Evolutionary conservation across 2,888 invertebrate genomes (phyloP), one percentile per base, ranked within the genome.

Genomic region (Osmoderma eremita): DNA sequence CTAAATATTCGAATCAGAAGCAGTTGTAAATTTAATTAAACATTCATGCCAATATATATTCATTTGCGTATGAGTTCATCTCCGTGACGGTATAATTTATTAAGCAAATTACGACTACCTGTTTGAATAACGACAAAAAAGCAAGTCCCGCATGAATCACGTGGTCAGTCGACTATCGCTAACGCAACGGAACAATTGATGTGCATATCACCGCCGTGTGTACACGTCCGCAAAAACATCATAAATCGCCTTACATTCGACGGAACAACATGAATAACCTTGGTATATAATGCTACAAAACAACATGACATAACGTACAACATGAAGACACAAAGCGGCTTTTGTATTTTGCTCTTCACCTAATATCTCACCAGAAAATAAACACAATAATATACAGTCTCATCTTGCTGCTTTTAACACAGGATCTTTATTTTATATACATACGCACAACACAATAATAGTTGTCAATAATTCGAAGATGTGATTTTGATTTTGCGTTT

Each of bases 401-500:
- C 17, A 42, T 42, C 10, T 12, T 13, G 42, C 42, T 42, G 42
- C 42, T 42, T 42, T 42, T 42, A 42, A 42, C 42, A 42, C 42
- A 13, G 42, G 48, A 15, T 51, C 13, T 15, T 51, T 51, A 8
- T 51, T 22, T 24, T 51, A 17, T 51, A 30, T 30, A 30, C 24
- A 24, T 24, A 24, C 30, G 51, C 42, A 10, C 42, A 3, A 42
- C 17, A 42, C 15, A n/a, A 42, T 42, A 15, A 42, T 18, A 8
- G 5, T 10, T 12, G 10, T 18, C 38, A 12, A 12, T n/a, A 15
- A 24, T 12, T 15, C 13, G n/a, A 18, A 3, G 3, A 3, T 17
- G 39, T 15, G 12, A 38, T 54, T 54, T 1, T 54, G 10, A 38
- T 54, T 39, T 38, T 38, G 17, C 73, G 53, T 62, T 68, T 51